phyloP scores from a whole-genome alignment of 2,113 vertebrate genomes.

The Stomatorhinus ivindoensis region DNA sequence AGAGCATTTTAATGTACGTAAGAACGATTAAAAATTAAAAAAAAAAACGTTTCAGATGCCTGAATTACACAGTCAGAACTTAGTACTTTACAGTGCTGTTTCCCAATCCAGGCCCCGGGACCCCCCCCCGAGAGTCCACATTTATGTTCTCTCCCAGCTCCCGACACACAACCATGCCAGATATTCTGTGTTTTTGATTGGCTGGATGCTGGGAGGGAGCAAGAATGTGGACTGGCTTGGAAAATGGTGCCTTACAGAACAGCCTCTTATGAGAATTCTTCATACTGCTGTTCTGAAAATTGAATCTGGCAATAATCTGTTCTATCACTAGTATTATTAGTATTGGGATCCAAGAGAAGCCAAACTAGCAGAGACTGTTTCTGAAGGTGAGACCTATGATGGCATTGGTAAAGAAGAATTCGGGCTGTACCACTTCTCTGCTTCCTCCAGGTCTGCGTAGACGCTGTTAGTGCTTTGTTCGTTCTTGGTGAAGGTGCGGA shows the following conservation, averaged over 20 bases:
- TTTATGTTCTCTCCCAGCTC: background rate
- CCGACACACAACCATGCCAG: background rate
- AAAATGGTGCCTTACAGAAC: background rate
- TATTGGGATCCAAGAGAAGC: background rate
- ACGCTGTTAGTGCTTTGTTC: conserved; percentile 72
- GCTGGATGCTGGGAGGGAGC: background rate
- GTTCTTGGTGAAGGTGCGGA: conserved; percentile 69
- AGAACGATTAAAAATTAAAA: background rate
- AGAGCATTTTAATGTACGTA: conserved; percentile 15
- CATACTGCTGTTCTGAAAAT: background rate
- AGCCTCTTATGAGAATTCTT: background rate
- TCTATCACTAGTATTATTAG: background rate
- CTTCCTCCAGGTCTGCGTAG: conserved; percentile 63
- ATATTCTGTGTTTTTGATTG: background rate
- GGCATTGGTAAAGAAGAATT: background rate
- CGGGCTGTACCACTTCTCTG: conserved; percentile 60
- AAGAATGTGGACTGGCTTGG: background rate
- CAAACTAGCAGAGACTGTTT: background rate
- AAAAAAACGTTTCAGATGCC: background rate
- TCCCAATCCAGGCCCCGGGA: background rate
- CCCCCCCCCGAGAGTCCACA: background rate
- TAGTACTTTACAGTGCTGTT: background rate
- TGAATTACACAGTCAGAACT: background rate
- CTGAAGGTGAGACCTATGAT: background rate
- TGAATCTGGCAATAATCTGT: background rate